Evolutionary conservation across 1,140 invertebrate species (phyloP).

Genomic region (Latrodectus geometricus): DNA sequence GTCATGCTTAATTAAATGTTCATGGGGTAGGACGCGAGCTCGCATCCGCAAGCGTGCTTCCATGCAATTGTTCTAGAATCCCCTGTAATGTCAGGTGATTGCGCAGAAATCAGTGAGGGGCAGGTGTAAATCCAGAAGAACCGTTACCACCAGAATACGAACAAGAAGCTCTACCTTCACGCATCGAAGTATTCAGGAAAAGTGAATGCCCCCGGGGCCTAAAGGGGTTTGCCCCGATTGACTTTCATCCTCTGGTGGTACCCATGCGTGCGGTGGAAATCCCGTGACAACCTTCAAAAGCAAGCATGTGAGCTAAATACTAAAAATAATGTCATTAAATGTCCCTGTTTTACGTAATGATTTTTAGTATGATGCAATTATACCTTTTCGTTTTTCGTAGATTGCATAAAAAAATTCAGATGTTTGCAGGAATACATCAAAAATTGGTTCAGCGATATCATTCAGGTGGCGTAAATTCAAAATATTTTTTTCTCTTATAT

Average conservation of each 20-base stretch:
- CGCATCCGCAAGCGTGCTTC: not conserved
- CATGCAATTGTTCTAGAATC: not conserved
- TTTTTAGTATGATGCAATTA: not conserved
- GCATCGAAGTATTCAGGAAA: not conserved
- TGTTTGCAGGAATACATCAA: too few relatives aligned
- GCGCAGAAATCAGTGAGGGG: not conserved
- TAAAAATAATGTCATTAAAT: not conserved
- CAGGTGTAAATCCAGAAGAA: constrained; percentile 2
- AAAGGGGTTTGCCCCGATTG: not conserved
- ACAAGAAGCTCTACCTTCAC: not conserved
- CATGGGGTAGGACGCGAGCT: too few relatives aligned
- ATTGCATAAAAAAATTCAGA: too few relatives aligned
- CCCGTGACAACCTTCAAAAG: not conserved
- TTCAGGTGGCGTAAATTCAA: too few relatives aligned
- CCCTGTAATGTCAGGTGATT: not conserved
- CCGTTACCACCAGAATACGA: not conserved
- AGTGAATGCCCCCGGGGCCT: constrained; percentile 11
- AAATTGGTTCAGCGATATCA: too few relatives aligned
- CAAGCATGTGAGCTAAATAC: not conserved
- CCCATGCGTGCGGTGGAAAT: not conserved
- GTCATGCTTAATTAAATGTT: constrained; percentile 16
- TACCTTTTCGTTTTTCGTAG: too few relatives aligned
- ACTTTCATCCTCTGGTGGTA: not conserved
- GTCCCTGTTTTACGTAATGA: not conserved
- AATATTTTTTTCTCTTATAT: too few relatives aligned